Conservation (phyloP, 2,113 vertebrate species). For the Bostrychus sinensis region DNA sequence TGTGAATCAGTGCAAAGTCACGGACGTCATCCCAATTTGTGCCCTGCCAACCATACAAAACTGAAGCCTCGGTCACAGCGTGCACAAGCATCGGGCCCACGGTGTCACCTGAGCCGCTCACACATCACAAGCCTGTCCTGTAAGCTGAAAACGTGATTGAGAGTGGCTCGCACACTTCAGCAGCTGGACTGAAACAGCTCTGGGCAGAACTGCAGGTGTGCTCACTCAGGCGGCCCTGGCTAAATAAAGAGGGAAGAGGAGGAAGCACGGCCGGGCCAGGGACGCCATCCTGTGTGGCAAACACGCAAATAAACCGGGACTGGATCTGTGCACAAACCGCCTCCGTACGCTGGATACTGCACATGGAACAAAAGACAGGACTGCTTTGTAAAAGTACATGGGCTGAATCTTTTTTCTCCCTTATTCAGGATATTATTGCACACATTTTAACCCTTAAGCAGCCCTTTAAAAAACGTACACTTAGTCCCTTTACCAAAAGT, state of each 20-base stretch:
- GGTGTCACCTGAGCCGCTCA: slow-evolving; percentile 20
- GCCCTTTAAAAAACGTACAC: too few relatives aligned
- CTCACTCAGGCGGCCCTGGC: slow-evolving; percentile 35
- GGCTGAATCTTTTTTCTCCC: not conserved
- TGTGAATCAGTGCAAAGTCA: not conserved
- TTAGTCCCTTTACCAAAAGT: too few relatives aligned
- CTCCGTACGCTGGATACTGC: not conserved
- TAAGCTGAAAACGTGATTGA: slow-evolving; percentile 14
- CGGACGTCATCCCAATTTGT: slow-evolving; percentile 17
- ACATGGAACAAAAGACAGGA: not conserved
- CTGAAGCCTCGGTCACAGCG: slow-evolving; percentile 8
- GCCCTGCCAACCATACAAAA: slow-evolving; percentile 13
- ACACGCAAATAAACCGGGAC: slow-evolving; percentile 40
- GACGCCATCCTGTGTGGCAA: slow-evolving; percentile 31
- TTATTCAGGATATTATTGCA: too few relatives aligned
- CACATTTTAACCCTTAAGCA: too few relatives aligned
- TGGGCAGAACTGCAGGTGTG: slow-evolving; percentile 46
- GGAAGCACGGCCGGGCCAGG: slow-evolving; percentile 36
- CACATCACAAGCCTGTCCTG: slow-evolving; percentile 6
- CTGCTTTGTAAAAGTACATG: not conserved
- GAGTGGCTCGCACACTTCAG: slow-evolving; percentile 10
- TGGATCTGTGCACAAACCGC: slow-evolving; percentile 15
- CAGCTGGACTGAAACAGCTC: slow-evolving; percentile 37
- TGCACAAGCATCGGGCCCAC: not conserved
- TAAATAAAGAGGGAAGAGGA: slow-evolving; percentile 47